Evolutionary conservation across 2,113 vertebrate species (phyloP).

Genomic region (Patagioenas fasciata): DNA sequence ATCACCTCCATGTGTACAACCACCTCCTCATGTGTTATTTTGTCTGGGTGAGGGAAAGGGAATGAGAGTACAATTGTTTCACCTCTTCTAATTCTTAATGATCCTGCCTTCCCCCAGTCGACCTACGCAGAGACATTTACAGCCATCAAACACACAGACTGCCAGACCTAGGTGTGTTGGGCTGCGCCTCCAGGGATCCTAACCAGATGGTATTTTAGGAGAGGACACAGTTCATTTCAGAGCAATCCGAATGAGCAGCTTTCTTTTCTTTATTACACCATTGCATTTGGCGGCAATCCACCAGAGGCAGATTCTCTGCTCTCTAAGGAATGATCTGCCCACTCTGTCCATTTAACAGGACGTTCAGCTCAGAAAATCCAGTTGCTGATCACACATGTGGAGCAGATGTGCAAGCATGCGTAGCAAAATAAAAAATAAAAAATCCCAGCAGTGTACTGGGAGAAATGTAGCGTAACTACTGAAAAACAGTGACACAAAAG

Average conservation of each 20-base stretch:
- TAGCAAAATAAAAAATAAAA: conserved; percentile 77
- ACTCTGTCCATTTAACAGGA: conserved; percentile 83
- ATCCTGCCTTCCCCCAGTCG: conserved; percentile 63
- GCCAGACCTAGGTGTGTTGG: conserved; percentile 78
- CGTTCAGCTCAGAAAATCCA: conserved; percentile 75
- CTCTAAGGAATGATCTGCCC: conserved; percentile 80
- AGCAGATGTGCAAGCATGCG: conserved; percentile 82
- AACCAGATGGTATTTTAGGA: conserved; percentile 80
- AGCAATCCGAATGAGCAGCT: conserved; percentile 76
- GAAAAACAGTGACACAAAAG: conserved; percentile 75
- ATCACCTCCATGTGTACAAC: conserved; percentile 9
- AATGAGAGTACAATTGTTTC: conserved; percentile 56
- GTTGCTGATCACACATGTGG: conserved; percentile 79
- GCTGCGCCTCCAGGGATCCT: conserved; percentile 70
- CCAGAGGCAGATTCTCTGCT: conserved; percentile 77
- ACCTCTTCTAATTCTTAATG: conserved; percentile 60
- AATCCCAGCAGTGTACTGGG: conserved; percentile 75
- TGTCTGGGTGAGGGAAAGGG: conserved; percentile 36
- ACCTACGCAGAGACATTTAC: conserved; percentile 63
- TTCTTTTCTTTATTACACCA: conserved; percentile 80
- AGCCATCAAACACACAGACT: conserved; percentile 58
- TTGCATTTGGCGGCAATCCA: conserved; percentile 77
- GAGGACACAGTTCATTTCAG: conserved; percentile 84
- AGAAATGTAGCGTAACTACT: conserved; percentile 79
- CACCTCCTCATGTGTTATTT: not conserved